Base-by-base conservation (phyloP, 2,797 vertebrate genomes). In the Neoniphon sammara region DNA sequence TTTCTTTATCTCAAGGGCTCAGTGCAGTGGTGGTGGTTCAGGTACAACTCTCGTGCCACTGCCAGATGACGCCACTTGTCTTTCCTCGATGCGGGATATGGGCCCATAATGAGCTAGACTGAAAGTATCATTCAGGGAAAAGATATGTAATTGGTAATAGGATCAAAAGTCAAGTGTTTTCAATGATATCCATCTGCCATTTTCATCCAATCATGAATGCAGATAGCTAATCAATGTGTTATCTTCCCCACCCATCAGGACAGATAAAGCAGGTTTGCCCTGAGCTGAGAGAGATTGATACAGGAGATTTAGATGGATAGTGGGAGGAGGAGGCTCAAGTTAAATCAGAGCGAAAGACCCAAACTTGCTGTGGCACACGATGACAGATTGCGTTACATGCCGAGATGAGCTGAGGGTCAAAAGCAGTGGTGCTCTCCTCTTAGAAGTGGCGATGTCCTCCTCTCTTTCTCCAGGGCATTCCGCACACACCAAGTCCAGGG, bases 391-490 rank as follows among this genome's bases (percentile, higher is more conserved):
- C 30, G 56, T 87, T 85, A 61, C 87, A 84, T 66, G 80, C 78
- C 71, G 77, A 77, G 77, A 87, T 77, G 81, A 83, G 65, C 73
- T 66, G 75, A 74, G 75, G 84, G 55, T 80, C 68, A 72, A 79
- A 82, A 78, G 86, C 69, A 49, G 80, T 46, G 36, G 73, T 56
- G 82, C 90, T 85, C 67, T 88, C 87, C 74, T 83, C 78, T 85
- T 56, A 85, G 82, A 80, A 85, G 82, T 68, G 58, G 75, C 49
- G 46, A 84, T 86, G 85, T 91, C 85, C 84, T 84, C 78, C 88
- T 86, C 81, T 89, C 63, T 85, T 87, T 76, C 88, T 90, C 77
- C 77, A 25, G 64, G 80, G 87, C 88, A 94, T 95, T 93, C 92
- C 91, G 75, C 82, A 54, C 76, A 88, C 83, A 83, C 78, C 85